Percentiles rank a stretch among this genome's conserved stretches.
Evolutionary conservation across 2,888 invertebrate genomes (phyloP).

Genomic region (Oscheius onirici): DNA sequence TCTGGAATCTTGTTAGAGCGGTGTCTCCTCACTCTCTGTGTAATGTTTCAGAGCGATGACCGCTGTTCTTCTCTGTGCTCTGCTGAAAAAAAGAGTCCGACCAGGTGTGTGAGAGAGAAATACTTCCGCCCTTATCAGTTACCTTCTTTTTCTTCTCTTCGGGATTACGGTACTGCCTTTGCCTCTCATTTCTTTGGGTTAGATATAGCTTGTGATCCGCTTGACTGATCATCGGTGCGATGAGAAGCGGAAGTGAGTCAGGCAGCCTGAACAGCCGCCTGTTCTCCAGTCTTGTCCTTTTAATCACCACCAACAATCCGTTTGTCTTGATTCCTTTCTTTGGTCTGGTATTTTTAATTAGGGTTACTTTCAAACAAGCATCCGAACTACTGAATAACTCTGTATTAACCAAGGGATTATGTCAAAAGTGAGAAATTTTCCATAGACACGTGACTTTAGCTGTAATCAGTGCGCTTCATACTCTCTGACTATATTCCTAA

Average conservation of each 20-base stretch:
- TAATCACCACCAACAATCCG: too few relatives aligned
- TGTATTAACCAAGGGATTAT: too few relatives aligned
- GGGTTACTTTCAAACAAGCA: too few relatives aligned
- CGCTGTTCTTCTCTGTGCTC: conserved; percentile 16
- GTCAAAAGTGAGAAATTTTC: too few relatives aligned
- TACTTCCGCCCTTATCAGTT: neutral
- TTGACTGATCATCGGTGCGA: neutral
- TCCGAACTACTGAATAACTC: too few relatives aligned
- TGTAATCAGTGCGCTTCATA: too few relatives aligned
- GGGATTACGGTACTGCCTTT: neutral
- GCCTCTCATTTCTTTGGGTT: neutral
- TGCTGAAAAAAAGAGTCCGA: conserved; percentile 14
- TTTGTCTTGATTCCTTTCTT: too few relatives aligned
- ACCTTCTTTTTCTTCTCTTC: neutral
- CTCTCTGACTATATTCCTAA: too few relatives aligned
- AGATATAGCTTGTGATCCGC: neutral
- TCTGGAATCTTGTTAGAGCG: conserved; percentile 1
- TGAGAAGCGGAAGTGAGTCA: neutral
- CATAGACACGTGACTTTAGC: too few relatives aligned
- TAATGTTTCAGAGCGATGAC: conserved; percentile 24
- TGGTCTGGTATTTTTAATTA: too few relatives aligned
- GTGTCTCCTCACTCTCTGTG: conserved; percentile 1
- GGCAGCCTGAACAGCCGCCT: too few relatives aligned
- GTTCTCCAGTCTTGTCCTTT: too few relatives aligned
- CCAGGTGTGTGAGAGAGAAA: conserved; percentile 15